Evolutionary conservation across 1,140 invertebrate species (phyloP), one percentile per base, ranked within the genome.

Genomic region (Conopomorpha cramerella): DNA sequence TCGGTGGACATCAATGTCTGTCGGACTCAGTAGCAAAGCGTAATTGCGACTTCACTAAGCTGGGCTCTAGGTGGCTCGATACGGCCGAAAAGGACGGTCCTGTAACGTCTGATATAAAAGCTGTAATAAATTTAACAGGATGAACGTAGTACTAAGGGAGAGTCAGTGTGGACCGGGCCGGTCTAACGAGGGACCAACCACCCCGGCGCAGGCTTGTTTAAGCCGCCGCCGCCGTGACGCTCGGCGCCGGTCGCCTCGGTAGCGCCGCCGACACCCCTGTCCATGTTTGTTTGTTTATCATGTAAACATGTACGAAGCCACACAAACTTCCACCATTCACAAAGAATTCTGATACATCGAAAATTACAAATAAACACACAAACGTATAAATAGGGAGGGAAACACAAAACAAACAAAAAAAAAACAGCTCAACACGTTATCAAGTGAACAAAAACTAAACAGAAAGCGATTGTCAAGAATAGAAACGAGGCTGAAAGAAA

Each of bases 11-110:
- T 66, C 71, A 70, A 72, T 53, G 57, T 67, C 43, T 58, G 57
- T 64, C 57, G 49, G 57, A 68, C 46, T 72, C 67, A 68, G 65
- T 58, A 59, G 66, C 60, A 71, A 72, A 74, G 66, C 67, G 71
- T 72, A 76, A 76, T 76, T 72, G 67, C 71, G 59, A 76, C 58
- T 76, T 67, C 54, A 71, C 61, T 76, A 76, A 76, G 71, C 71
- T 54, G 62, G 71, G 67, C 52, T 68, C 59, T 65, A 60, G 56
- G 58, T 53, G 54, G 57, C 49, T 62, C 60, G 67, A 72, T 70
- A 70, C 63, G 63, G 58, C 59, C 54, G 57, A 68, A 72, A 61
- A 66, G 70, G 63, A 57, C 63, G 59, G 56, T 60, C 55, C 62
- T 51, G 63, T 68, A 66, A 66, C 67, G 64, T 59, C 62, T 70